Percentiles rank a stretch among this genome's conserved stretches.
phyloP scores from a whole-genome alignment of 2,797 vertebrate genomes.

The Pipistrellus pipistrellus region DNA sequence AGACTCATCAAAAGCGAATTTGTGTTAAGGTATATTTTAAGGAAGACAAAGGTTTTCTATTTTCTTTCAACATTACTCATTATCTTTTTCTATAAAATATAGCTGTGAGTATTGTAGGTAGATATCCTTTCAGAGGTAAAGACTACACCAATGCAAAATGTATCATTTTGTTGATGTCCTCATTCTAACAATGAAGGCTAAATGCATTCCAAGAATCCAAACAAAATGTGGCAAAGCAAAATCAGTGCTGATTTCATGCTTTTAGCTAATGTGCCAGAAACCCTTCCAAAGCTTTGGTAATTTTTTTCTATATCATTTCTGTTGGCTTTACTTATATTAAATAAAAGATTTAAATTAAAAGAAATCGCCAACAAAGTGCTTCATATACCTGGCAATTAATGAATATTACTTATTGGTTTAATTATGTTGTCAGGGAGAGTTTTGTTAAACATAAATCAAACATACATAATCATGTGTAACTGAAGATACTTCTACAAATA shows the following conservation, averaged over 20 bases:
- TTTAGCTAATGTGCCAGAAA: slow-evolving; percentile 28
- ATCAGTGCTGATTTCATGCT: neutral
- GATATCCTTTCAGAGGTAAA: slow-evolving; percentile 24
- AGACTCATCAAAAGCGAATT: slow-evolving; percentile 25
- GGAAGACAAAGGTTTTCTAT: neutral
- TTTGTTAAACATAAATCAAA: slow-evolving; percentile 49
- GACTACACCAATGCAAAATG: slow-evolving; percentile 9
- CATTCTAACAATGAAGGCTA: neutral
- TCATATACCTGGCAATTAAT: slow-evolving; percentile 36
- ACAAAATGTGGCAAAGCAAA: neutral
- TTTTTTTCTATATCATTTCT: slow-evolving; percentile 21
- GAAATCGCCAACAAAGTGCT: neutral
- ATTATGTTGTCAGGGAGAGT: neutral
- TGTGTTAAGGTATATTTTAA: slow-evolving; percentile 49
- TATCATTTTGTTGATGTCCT: neutral
- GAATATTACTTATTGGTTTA: slow-evolving; percentile 34
- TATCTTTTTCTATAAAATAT: slow-evolving; percentile 41
- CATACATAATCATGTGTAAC: neutral
- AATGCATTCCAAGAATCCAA: neutral
- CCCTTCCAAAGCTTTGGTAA: neutral
- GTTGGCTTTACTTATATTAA: slow-evolving; percentile 50
- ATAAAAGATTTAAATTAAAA: slow-evolving; percentile 37
- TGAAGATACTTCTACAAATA: neutral
- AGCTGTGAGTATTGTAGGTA: neutral
- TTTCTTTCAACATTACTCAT: slow-evolving; percentile 1